Evolutionary conservation across 2,113 vertebrate genomes (phyloP).

Genomic region (Gobio gobio): DNA sequence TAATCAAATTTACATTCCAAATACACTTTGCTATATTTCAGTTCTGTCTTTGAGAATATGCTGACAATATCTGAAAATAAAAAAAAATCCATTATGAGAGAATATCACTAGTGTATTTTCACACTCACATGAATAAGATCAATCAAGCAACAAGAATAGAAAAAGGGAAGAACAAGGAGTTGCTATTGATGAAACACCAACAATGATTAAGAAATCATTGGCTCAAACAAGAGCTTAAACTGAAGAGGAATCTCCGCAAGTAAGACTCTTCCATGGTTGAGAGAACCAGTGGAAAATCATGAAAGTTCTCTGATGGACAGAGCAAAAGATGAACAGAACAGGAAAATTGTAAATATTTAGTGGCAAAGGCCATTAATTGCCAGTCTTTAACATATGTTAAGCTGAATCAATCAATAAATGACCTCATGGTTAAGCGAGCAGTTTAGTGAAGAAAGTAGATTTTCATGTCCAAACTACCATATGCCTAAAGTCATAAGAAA

Average conservation of each 20-base stretch:
- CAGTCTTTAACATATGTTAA: conserved; percentile 9
- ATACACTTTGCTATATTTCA: background rate
- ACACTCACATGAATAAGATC: background rate
- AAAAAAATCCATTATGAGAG: background rate
- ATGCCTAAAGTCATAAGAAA: conserved; percentile 27
- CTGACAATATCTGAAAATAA: background rate
- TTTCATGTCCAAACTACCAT: conserved; percentile 57
- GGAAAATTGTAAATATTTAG: conserved; percentile 7
- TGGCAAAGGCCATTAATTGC: conserved; percentile 9
- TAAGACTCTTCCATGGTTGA: conserved; percentile 32
- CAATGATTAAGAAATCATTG: conserved; percentile 76
- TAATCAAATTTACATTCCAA: background rate
- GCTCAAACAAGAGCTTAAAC: conserved; percentile 71
- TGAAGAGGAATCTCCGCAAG: conserved; percentile 26
- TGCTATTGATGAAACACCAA: conserved; percentile 21
- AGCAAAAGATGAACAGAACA: conserved; percentile 31
- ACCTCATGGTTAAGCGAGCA: conserved; percentile 29
- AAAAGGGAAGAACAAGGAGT: background rate
- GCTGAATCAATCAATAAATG: conserved; percentile 34
- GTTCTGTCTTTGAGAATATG: background rate
- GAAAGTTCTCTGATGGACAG: conserved; percentile 31
- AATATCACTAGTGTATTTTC: background rate
- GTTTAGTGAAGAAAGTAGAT: conserved; percentile 59
- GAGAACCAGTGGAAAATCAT: conserved; percentile 32
- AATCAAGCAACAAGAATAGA: background rate